Percentiles rank a stretch among this genome's conserved stretches.
Evolutionary conservation across 1,140 invertebrate genomes (phyloP).

Genomic region (Glossosoma conforme): DNA sequence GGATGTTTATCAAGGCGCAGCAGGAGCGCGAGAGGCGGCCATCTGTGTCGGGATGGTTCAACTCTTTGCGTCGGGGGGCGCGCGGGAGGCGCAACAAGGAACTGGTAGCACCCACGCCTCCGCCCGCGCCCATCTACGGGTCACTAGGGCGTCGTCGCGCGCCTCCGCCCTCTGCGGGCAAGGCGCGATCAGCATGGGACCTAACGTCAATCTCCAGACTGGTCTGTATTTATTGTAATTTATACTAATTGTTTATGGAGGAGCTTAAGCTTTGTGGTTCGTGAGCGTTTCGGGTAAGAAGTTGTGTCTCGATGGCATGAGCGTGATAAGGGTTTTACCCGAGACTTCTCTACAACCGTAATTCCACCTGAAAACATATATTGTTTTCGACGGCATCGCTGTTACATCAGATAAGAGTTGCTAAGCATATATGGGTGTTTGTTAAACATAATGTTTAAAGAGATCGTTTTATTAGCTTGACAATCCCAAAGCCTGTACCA

Average conservation of each 20-base stretch:
- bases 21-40: conserved; percentile 50
- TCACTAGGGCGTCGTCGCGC: conserved; percentile 46
- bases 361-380: too few relatives aligned
- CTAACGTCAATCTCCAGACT: conserved; percentile 51
- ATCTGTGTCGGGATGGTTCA: conserved; percentile 70
- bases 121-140: conserved; percentile 36
- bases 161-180: conserved; percentile 39
- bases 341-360: background rate
- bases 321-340: background rate
- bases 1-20: conserved; percentile 50
- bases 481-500: too few relatives aligned
- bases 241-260: background rate
- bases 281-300: background rate
- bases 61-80: conserved; percentile 59
- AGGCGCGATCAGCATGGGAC: conserved; percentile 61
- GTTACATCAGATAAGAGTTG: too few relatives aligned
- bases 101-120: conserved; percentile 37
- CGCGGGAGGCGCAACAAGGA: conserved; percentile 40
- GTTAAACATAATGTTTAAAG: too few relatives aligned
- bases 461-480: too few relatives aligned
- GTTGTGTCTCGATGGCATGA: background rate
- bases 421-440: too few relatives aligned
- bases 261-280: too few relatives aligned
- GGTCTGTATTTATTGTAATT: conserved; percentile 31
- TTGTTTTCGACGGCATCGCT: too few relatives aligned